Conservation (phyloP, 2,888 invertebrate genomes). For the Polyommatus iphigenia region DNA sequence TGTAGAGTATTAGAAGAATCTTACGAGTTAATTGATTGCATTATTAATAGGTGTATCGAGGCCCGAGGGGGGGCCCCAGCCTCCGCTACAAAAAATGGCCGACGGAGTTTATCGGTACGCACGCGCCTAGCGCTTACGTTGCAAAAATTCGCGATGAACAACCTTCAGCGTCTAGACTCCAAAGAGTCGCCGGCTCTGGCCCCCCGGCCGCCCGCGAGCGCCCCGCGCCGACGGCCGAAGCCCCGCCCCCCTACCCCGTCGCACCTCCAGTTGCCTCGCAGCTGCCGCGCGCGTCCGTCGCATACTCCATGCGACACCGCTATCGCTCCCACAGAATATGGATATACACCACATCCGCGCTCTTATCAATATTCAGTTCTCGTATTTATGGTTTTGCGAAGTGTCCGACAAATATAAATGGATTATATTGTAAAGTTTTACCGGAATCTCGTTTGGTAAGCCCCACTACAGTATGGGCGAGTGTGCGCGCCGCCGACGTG, state of each 20-base stretch:
- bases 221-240: constrained; percentile 39
- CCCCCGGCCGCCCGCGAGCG: constrained; percentile 42
- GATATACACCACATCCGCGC: constrained; percentile 76
- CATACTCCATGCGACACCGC: constrained; percentile 72
- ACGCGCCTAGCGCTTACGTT: constrained; percentile 64
- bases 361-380: constrained; percentile 73
- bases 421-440: constrained; percentile 78
- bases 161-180: constrained; percentile 32
- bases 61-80: neutral
- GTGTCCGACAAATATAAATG: constrained; percentile 76
- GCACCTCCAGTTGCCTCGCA: constrained; percentile 71
- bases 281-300: constrained; percentile 76
- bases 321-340: constrained; percentile 70
- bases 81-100: constrained; percentile 10
- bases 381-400: constrained; percentile 77
- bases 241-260: constrained; percentile 45
- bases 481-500: constrained; percentile 75
- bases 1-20: neutral
- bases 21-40: constrained; percentile 5
- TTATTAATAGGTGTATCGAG: neutral
- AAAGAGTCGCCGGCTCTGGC: constrained; percentile 41
- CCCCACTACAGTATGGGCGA: constrained; percentile 77
- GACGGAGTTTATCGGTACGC: constrained; percentile 51
- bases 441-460: constrained; percentile 64
- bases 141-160: constrained; percentile 50